phyloP scores from a whole-genome alignment of 2,797 vertebrate species.

The Emys orbicularis region DNA sequence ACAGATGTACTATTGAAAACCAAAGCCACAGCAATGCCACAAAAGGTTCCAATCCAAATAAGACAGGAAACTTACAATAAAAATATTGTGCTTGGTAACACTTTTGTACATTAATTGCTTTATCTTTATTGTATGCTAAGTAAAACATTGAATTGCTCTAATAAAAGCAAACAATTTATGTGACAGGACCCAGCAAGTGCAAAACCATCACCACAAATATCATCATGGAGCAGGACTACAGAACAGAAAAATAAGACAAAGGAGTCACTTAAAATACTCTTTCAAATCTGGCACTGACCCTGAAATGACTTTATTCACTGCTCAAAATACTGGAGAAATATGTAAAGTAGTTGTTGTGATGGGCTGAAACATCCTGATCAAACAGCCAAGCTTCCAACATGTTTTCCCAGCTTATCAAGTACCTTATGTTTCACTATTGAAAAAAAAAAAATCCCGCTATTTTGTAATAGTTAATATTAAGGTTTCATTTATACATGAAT shows the following conservation, averaged over 20 bases:
- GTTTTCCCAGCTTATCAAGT: conserved; percentile 14
- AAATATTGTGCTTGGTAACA: conserved; percentile 9
- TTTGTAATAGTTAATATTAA: not conserved
- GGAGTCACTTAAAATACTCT: conserved; percentile 13
- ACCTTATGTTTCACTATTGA: not conserved
- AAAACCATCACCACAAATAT: conserved; percentile 38
- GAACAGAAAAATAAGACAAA: conserved; percentile 29
- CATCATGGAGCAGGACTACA: not conserved
- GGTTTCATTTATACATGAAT: not conserved
- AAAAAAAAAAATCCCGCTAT: not conserved
- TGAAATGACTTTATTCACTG: conserved; percentile 29
- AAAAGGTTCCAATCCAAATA: not conserved
- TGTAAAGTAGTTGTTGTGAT: conserved; percentile 6
- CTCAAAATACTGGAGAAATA: conserved; percentile 41
- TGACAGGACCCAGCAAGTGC: conserved; percentile 28
- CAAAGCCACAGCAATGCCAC: not conserved
- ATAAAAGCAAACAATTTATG: not conserved
- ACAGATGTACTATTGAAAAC: not conserved
- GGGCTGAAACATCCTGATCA: conserved; percentile 12
- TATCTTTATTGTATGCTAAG: not conserved
- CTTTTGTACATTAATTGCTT: not conserved
- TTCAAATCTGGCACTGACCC: not conserved
- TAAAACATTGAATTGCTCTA: not conserved
- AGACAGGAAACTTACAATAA: not conserved
- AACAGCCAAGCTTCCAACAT: conserved; percentile 8